Base-by-base conservation (phyloP, 2,797 vertebrate species). In the Toxotes lorentzi region DNA sequence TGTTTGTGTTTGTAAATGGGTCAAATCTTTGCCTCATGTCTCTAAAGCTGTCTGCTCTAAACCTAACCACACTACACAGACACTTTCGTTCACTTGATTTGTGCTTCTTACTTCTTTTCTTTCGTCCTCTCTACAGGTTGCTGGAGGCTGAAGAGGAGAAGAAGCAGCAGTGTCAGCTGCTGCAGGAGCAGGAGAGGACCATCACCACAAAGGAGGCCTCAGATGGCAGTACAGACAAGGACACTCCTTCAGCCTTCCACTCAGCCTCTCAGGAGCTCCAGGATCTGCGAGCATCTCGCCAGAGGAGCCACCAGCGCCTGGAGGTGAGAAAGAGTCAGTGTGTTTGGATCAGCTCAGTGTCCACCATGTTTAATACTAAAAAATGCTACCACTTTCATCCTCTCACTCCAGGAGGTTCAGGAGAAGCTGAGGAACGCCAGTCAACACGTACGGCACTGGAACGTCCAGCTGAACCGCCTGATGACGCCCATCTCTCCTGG, bases 401-500 rank as follows among this genome's bases (percentile, higher is more conserved):
- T 38, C 1, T 43, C 57, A 3, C 66, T 72, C 11, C 78, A 96
- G 96, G 94, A 94, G 85, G 85, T 94, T 43, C 93, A 93, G 82
- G 90, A 91, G 91, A 94, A 89, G 83, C 88, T 95, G 70, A 91
- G 90, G 73, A 86, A 91, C 4, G 95, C 94, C 75, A 94, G 90
- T 70, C 91, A 93, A 79, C 90, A 93, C 0, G 94, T 95, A 1
- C 86, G 89, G 2, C 95, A 95, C 75, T 96, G 96, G 96, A 96
- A 95, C 50, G 91, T 96, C 72, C 95, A 95, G 84, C 89, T 96
- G 66, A 96, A 93, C 83, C 90, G 94, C 30, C 81, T 96, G 70
- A 95, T 96, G 95, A 94, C 86, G 27, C 96, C 96, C 32, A 89
- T 96, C 60, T 23, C 60, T 48, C 95, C 95, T 69, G 96, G 89